Conservation (phyloP, 2,113 vertebrate genomes). For the Xenotilapia longispinis region DNA sequence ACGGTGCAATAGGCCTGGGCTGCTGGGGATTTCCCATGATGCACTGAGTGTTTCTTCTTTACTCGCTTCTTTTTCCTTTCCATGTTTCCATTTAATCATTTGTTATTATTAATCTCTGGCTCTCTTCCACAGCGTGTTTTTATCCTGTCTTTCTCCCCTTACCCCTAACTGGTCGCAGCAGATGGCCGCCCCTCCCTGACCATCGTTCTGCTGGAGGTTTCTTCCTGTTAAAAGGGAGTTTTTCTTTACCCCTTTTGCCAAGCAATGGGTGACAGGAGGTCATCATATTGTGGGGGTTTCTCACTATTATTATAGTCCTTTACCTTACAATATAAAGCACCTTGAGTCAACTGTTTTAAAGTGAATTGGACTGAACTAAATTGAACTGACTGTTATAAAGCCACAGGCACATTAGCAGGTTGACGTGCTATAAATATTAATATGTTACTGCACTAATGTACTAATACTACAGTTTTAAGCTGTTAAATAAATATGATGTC, state of each 20-base stretch:
- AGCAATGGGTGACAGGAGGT: background rate
- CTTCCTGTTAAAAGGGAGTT: background rate
- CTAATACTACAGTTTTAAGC: background rate
- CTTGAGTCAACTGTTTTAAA: background rate
- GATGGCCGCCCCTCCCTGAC: background rate
- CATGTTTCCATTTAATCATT: background rate
- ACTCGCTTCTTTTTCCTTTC: background rate
- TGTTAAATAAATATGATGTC: background rate
- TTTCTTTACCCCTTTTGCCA: background rate
- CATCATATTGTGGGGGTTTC: background rate
- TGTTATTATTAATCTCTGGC: background rate
- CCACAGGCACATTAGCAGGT: background rate
- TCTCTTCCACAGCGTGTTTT: background rate
- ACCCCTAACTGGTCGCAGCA: background rate
- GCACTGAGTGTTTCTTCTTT: background rate
- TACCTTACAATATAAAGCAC: background rate
- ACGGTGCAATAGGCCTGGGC: background rate
- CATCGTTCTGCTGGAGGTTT: background rate
- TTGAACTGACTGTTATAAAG: background rate
- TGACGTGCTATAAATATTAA: background rate
- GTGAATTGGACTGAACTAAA: background rate
- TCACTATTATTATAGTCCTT: background rate
- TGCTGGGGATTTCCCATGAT: background rate
- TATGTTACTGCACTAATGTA: background rate
- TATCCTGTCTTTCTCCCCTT: background rate